Percentiles rank a stretch among this genome's conserved stretches.
Evolutionary conservation across 2,113 vertebrate species (phyloP).

Genomic region (Enhydra lutris): DNA sequence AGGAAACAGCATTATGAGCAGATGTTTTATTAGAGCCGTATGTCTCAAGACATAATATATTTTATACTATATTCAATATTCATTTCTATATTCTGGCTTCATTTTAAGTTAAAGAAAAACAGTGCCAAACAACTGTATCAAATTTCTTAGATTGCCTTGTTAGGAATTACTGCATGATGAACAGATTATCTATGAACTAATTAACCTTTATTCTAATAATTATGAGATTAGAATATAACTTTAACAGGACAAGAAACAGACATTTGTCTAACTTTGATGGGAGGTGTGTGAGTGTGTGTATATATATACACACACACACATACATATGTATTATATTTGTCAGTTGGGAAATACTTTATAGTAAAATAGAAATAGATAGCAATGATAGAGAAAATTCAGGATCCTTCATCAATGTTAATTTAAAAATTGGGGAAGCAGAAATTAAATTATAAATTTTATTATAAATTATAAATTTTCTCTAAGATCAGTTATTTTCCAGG

Average conservation of each 20-base stretch:
- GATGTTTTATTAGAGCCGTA: not conserved
- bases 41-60: slow-evolving; percentile 36
- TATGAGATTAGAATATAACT: not conserved
- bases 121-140: not conserved
- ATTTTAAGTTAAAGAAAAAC: not conserved
- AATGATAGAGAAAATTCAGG: not conserved
- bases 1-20: not conserved
- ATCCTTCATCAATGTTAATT: not conserved
- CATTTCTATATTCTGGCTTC: not conserved
- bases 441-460: not conserved
- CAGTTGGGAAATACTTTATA: not conserved
- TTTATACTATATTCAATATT: slow-evolving; percentile 12
- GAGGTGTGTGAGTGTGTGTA: not conserved
- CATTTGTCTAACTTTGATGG: not conserved
- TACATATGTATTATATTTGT: not conserved
- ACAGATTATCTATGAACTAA: not conserved
- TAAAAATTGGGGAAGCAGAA: not conserved
- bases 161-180: not conserved
- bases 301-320: not conserved
- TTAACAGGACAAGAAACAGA: not conserved
- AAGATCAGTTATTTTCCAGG: not conserved
- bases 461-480: not conserved
- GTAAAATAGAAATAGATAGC: not conserved
- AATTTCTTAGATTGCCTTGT: not conserved
- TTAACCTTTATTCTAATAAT: not conserved